Base-by-base conservation (phyloP, 2,113 vertebrate species). In the Pygathrix nemaeus region DNA sequence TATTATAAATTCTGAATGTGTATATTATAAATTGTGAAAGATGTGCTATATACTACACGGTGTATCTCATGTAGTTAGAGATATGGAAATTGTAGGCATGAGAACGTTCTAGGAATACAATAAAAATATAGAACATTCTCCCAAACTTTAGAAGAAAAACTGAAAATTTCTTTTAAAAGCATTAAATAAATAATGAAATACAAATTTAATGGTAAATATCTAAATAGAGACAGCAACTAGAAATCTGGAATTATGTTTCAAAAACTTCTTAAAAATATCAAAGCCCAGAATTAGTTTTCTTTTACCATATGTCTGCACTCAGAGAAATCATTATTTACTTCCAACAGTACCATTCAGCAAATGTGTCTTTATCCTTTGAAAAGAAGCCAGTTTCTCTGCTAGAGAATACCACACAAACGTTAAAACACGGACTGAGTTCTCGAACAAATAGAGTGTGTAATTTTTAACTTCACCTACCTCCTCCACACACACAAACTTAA, bases 21-120 rank as follows among this genome's bases (percentile, higher is more conserved):
- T 32, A 40, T 1, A 48, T 57, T 52, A 32, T 73, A 17, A 59
- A 80, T 84, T 90, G 55, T 93, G 48, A 89, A 86, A 80, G 20
- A 14, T 84, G 16, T 38, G 3, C 4, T 61, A 5, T n/a, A 8
- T 25, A 43, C 10, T 64, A 66, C 32, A n/a, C 43, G 27, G 11
- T 40, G 73, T 90, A 16, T 78, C 83, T 92, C 94, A 83, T 3
- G 94, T 93, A 81, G 70, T 81, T 96, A 88, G 9, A 78, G 43
- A 64, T 72, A 3, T 21, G 68, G 43, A 97, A 72, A 88, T 32
- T 80, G 50, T 48, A 10, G 21, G 13, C 7, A 27, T 61, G 9
- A 76, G 17, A 73, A 32, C 80, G 16, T 14, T n/a, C 30, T 48
- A 82, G 35, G 8, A 61, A 80, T 52, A 50, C 9, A 94, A 59